Evolutionary conservation across 2,113 vertebrate genomes (phyloP), one percentile per base, ranked within the genome.

Genomic region (Callospermophilus lateralis): DNA sequence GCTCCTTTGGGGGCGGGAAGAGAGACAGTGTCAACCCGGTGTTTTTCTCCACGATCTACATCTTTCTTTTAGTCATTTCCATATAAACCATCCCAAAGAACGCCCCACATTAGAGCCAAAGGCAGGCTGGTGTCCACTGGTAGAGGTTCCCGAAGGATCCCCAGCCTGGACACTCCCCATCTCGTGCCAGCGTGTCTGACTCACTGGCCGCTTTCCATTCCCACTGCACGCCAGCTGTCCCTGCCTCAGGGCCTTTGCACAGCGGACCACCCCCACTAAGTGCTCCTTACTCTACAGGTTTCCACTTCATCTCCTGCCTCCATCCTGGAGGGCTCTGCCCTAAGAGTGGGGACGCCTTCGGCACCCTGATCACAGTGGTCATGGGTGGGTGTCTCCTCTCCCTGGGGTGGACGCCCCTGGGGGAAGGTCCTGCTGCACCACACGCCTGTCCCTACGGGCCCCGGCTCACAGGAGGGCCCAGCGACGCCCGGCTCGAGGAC

Each of bases 1-100:
- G 98, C 98, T 99, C 99, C 99, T 99, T 87, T 95, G 58, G 51
- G 89, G 93, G 67, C 65, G 30, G 93, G 90, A 83, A 28, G 65
- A 92, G 34, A 90, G 30, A 3, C 3, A 0, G 45, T 4, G 0
- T 28, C 17, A 2, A 8, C n/a, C 12, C 53, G 37, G 61, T 17
- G 37, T 61, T 45, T 37, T 65, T n/a, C 53, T 73, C 19, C 6
- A 17, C 5, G 4, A 45, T 15, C 63, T 79, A 8, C 19, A 1
- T 84, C 94, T 79, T 53, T 32, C 8, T 96, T 78, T 32, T 32
- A 51, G 89, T 65, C 3, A 51, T 39, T 92, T 90, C 42, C 6
- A 30, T 17, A 16, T 81, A 58, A 72, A 37, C 4, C n/a, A 34
- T 0, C 88, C 39, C 78, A 55, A 93, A 93, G n/a, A 51, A 48